A percentile compares a stretch with the other conserved stretches of the same genome.
phyloP scores from a whole-genome alignment of 2,797 vertebrate species.

The Balearica regulorum region DNA sequence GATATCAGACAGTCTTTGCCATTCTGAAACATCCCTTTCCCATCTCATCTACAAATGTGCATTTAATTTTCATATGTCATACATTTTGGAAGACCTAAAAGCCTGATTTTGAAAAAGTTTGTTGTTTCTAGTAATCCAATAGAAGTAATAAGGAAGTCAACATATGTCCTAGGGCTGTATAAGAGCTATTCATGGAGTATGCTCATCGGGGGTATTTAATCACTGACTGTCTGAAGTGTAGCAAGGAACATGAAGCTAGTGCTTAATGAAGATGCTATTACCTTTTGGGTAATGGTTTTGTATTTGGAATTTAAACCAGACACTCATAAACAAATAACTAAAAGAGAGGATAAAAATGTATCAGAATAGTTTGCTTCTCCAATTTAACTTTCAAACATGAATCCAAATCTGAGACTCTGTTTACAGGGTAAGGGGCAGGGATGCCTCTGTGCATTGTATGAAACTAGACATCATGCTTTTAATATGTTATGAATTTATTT shows the following conservation, averaged over 20 bases:
- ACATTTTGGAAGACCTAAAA: slow-evolving; percentile 11
- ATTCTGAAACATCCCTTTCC: neutral
- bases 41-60: neutral
- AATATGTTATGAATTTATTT: neutral
- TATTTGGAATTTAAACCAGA: neutral
- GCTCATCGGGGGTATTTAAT: slow-evolving; percentile 28
- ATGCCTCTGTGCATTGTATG: neutral
- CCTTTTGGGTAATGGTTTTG: neutral
- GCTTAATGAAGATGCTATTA: slow-evolving; percentile 5
- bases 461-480: neutral
- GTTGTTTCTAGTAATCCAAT: slow-evolving; percentile 28
- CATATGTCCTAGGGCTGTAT: neutral
- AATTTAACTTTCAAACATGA: neutral
- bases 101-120: slow-evolving; percentile 35
- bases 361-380: neutral
- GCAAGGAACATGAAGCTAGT: slow-evolving; percentile 31
- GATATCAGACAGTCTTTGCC: neutral
- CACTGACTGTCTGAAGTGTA: slow-evolving; percentile 15
- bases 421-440: neutral
- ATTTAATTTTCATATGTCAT: slow-evolving; percentile 14
- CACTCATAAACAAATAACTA: neutral
- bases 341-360: neutral
- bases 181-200: neutral
- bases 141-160: slow-evolving; percentile 32
- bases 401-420: neutral